Evolutionary conservation across 2,797 vertebrate species (phyloP).

Genomic region (Syngnathus rostellatus): DNA sequence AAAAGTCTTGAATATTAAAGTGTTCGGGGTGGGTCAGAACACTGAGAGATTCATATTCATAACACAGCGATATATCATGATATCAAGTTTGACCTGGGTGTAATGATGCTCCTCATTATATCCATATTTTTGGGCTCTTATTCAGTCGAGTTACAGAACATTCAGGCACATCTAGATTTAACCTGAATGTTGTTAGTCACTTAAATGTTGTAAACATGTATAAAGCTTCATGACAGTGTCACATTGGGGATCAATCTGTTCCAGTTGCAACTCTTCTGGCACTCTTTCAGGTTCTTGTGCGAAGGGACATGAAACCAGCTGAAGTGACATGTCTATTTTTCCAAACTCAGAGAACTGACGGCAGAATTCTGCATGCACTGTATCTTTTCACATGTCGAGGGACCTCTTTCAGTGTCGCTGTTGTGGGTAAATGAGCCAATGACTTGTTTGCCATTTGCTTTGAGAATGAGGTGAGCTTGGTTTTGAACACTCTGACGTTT

Average conservation of each 20-base stretch:
- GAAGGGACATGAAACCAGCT: constrained; percentile 29
- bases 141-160: too few species aligned
- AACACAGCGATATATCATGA: too few species aligned
- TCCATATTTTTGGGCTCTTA: too few species aligned
- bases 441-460: not conserved
- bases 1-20: too few species aligned
- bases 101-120: too few species aligned
- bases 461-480: not conserved
- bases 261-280: constrained; percentile 9
- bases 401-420: not conserved
- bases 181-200: too few species aligned
- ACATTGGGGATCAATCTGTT: constrained; percentile 19
- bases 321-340: constrained; percentile 26
- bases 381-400: not conserved
- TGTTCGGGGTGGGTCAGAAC: too few species aligned
- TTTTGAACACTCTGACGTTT: not conserved
- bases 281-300: constrained; percentile 28
- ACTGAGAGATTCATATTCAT: too few species aligned
- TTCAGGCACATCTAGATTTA: too few species aligned
- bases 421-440: too few species aligned
- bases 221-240: not conserved
- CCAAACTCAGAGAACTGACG: constrained; percentile 26
- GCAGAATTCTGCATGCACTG: constrained; percentile 27
- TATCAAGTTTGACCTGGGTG: too few species aligned
- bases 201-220: not conserved